A percentile compares a stretch with the other conserved stretches of the same genome.
These are phyloP conservation scores for Terrapene triunguis DNA, from an alignment of 2,113 vertebrate genomes.

Conservation along the genomic window DNA sequence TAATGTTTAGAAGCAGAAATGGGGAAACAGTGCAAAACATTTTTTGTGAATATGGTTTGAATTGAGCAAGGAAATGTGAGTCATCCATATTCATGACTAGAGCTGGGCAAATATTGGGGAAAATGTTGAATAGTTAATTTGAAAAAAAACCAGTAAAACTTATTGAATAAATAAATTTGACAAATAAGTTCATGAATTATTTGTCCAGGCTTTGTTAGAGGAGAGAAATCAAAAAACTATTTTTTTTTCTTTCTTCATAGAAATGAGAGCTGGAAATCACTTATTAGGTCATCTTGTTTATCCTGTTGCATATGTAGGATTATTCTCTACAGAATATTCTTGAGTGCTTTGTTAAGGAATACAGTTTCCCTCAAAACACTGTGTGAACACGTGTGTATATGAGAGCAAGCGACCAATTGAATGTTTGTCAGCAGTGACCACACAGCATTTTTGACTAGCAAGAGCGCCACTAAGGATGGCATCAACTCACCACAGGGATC, in stretches of 20 bases:
- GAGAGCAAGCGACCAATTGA: background rate
- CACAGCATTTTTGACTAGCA: background rate
- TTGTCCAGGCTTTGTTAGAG: background rate
- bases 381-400: background rate
- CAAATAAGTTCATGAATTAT: background rate
- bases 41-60: background rate
- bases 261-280: background rate
- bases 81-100: background rate
- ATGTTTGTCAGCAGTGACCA: background rate
- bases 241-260: background rate
- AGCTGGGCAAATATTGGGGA: background rate
- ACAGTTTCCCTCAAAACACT: conserved; percentile 17
- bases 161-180: background rate
- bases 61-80: background rate
- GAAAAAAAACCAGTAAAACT: accelerated
- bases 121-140: background rate
- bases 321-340: background rate
- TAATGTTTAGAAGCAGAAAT: background rate
- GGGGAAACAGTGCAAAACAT: background rate
- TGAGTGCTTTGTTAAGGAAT: background rate
- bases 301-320: background rate
- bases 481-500: background rate
- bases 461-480: background rate
- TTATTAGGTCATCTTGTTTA: conserved; percentile 5
- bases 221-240: background rate